These are phyloP conservation scores for Chroicocephalus ridibundus DNA, from an alignment of 2,113 vertebrate genomes.

Conservation along the genomic window DNA sequence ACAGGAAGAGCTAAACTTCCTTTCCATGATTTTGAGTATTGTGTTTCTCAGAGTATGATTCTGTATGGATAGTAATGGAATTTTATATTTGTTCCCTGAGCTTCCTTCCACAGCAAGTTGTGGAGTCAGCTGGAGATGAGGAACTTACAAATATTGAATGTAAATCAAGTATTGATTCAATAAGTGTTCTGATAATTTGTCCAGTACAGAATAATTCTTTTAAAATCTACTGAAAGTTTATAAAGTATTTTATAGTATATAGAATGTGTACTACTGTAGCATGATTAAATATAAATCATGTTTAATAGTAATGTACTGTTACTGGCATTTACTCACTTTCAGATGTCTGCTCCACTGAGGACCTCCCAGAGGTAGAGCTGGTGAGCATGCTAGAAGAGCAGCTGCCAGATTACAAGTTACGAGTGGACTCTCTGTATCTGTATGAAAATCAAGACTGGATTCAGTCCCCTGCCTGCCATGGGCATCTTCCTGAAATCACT, in stretches of 20 bases:
- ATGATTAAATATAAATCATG: neutral
- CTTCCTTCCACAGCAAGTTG: neutral
- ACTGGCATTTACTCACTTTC: neutral
- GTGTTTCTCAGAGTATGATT: neutral
- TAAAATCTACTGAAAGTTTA: neutral
- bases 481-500: constrained; percentile 66
- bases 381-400: constrained; percentile 81
- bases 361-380: constrained; percentile 77
- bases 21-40: neutral
- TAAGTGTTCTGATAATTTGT: neutral
- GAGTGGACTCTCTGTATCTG: constrained; percentile 85
- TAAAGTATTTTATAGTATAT: neutral
- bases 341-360: constrained; percentile 83
- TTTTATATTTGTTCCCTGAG: neutral
- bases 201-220: neutral
- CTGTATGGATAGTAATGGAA: neutral
- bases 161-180: neutral
- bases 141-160: neutral
- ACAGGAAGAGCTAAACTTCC: neutral
- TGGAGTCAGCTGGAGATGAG: neutral
- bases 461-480: constrained; percentile 69
- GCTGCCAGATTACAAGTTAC: constrained; percentile 76
- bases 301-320: neutral
- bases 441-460: constrained; percentile 90
- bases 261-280: neutral